Conservation (phyloP, 2,888 invertebrate genomes). For the Rotaria magnacalcarata region DNA sequence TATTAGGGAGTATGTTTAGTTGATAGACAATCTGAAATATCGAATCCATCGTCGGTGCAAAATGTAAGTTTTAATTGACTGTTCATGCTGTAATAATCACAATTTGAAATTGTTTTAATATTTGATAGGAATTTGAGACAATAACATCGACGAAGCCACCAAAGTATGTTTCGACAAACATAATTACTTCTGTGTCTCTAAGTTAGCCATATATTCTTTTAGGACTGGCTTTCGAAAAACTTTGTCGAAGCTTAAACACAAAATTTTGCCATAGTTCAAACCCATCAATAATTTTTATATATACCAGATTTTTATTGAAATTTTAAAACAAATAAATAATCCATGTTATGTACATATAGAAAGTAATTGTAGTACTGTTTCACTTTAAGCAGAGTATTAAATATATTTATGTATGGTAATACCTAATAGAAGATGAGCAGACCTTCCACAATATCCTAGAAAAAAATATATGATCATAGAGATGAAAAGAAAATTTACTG, state of each 20-base stretch:
- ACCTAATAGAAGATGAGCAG: too few species aligned
- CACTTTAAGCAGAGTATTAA: too few species aligned
- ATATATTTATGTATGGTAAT: too few species aligned
- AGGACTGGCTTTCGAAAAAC: not conserved
- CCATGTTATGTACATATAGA: too few species aligned
- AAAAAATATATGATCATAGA: too few species aligned
- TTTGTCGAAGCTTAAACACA: not conserved
- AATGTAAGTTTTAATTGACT: not conserved
- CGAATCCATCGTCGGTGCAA: not conserved
- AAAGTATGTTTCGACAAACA: not conserved
- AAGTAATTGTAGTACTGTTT: too few species aligned
- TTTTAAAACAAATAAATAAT: too few species aligned
- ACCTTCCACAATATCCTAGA: too few species aligned
- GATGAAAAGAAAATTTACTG: too few species aligned
- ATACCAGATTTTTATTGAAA: too few species aligned
- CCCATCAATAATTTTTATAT: too few species aligned
- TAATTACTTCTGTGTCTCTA: not conserved
- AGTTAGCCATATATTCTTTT: not conserved
- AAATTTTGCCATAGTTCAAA: not conserved
- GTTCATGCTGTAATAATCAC: not conserved
- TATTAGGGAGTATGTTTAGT: not conserved
- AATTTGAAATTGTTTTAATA: not conserved
- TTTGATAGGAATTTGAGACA: not conserved
- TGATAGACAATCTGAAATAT: not conserved
- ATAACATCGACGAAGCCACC: not conserved